These are phyloP conservation scores for Zaprionus capensis DNA, from an alignment of 1,140 invertebrate genomes.

Conservation along the genomic window DNA sequence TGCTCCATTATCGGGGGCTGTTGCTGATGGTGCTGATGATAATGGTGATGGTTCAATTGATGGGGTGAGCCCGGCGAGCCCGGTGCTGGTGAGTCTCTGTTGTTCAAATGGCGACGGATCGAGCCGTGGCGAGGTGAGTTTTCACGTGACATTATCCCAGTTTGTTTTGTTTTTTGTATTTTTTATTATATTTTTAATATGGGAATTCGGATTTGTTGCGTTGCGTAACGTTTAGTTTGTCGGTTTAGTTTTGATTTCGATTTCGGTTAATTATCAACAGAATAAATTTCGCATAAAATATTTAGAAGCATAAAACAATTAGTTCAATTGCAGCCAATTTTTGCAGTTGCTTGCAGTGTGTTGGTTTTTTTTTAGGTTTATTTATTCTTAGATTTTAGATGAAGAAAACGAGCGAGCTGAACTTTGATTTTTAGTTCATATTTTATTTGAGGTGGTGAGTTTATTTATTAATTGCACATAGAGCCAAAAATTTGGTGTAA, in stretches of 20 bases:
- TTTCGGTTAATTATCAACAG: slow-evolving; percentile 54
- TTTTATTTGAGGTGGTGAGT: slow-evolving; percentile 62
- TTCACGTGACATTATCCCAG: slow-evolving; percentile 79
- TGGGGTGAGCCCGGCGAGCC: slow-evolving; percentile 67
- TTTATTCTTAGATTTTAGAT: slow-evolving; percentile 56
- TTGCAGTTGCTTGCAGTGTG: slow-evolving; percentile 32
- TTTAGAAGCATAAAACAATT: slow-evolving; percentile 80
- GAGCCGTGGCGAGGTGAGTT: slow-evolving; percentile 81
- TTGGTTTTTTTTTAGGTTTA: slow-evolving; percentile 31
- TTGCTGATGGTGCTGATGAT: slow-evolving; percentile 61
- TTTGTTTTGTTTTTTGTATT: slow-evolving; percentile 40
- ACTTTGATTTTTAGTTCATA: slow-evolving; percentile 52
- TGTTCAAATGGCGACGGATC: slow-evolving; percentile 72
- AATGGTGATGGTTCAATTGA: slow-evolving; percentile 60
- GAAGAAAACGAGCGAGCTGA: slow-evolving; percentile 75
- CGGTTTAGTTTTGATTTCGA: slow-evolving; percentile 27
- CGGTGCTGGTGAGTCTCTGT: slow-evolving; percentile 63
- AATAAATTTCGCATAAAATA: slow-evolving; percentile 75
- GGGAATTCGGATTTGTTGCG: slow-evolving; percentile 35
- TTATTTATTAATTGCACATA: slow-evolving; percentile 80
- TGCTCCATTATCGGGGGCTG: slow-evolving; percentile 80
- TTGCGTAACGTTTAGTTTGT: slow-evolving; percentile 28
- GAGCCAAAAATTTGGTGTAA: slow-evolving; percentile 78
- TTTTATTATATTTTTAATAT: slow-evolving; percentile 42
- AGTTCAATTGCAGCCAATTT: slow-evolving; percentile 74